Conservation (phyloP, 2,888 invertebrate species). For the Dynastes tityus region DNA sequence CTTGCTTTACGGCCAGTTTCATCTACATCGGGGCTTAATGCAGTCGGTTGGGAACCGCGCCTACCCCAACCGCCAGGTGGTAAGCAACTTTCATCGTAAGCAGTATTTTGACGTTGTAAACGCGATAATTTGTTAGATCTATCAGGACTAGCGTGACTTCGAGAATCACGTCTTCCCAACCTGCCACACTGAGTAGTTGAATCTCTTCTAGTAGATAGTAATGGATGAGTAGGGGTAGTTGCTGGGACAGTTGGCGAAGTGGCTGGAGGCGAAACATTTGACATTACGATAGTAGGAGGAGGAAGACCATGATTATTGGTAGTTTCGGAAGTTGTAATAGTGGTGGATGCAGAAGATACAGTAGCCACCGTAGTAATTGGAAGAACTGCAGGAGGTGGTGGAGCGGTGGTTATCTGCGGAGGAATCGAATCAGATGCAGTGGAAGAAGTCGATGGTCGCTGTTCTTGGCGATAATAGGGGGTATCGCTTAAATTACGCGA, state of each 20-base stretch:
- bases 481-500: constrained; percentile 73
- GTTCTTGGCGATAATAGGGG: constrained; percentile 76
- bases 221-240: constrained; percentile 72
- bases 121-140: constrained; percentile 71
- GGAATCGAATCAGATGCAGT: constrained; percentile 82
- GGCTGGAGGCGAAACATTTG: constrained; percentile 87
- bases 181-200: constrained; percentile 89
- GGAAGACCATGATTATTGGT: constrained; percentile 77
- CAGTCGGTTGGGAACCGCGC: constrained; percentile 86
- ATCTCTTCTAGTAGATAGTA: constrained; percentile 78
- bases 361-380: constrained; percentile 67
- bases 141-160: constrained; percentile 79
- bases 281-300: constrained; percentile 86
- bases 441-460: constrained; percentile 82
- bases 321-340: constrained; percentile 68
- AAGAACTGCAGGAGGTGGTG: constrained; percentile 67
- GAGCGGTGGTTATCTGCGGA: constrained; percentile 65
- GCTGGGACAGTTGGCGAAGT: constrained; percentile 80
- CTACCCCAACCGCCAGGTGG: constrained; percentile 79
- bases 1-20: constrained; percentile 82
- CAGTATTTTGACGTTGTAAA: constrained; percentile 89
- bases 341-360: constrained; percentile 65
- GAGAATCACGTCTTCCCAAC: constrained; percentile 78
- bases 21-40: constrained; percentile 85
- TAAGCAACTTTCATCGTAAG: constrained; percentile 88